A percentile compares a stretch with the other conserved stretches of the same genome.
phyloP scores from a whole-genome alignment of 1,140 invertebrate genomes.

The Dysdera silvatica region DNA sequence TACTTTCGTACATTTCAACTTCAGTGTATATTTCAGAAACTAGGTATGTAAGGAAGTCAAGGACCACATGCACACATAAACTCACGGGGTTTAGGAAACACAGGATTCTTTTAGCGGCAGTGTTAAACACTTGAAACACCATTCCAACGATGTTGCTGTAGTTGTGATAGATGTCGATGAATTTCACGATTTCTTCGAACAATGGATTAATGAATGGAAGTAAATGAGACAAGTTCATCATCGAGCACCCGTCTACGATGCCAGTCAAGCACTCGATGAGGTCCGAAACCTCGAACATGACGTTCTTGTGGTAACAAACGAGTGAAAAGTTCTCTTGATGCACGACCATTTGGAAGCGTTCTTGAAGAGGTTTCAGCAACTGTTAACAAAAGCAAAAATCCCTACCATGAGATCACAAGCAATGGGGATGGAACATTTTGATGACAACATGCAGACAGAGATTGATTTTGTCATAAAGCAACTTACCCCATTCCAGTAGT shows the following conservation, averaged over 20 bases:
- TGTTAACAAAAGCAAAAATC: conserved; percentile 36
- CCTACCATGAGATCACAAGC: no score
- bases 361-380: conserved; percentile 55
- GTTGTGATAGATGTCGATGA: conserved; percentile 68
- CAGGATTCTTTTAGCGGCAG: conserved; percentile 27
- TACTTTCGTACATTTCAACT: no score
- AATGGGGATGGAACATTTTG: no score
- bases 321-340: conserved; percentile 52
- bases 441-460: no score
- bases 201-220: conserved; percentile 58
- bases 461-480: no score
- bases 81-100: conserved; percentile 24
- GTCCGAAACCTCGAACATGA: conserved; percentile 55
- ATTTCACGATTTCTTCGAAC: conserved; percentile 55
- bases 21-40: no score
- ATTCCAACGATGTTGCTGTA: conserved; percentile 70
- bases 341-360: conserved; percentile 52
- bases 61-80: no score
- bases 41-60: no score
- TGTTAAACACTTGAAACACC: conserved; percentile 60
- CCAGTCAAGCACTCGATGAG: conserved; percentile 59
- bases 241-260: conserved; percentile 53
- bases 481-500: conserved; percentile 44
- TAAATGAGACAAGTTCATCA: conserved; percentile 52
- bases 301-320: conserved; percentile 52